Evolutionary conservation across 2,888 invertebrate genomes (phyloP).

Genomic region (Zaprionus bogoriensis): DNA sequence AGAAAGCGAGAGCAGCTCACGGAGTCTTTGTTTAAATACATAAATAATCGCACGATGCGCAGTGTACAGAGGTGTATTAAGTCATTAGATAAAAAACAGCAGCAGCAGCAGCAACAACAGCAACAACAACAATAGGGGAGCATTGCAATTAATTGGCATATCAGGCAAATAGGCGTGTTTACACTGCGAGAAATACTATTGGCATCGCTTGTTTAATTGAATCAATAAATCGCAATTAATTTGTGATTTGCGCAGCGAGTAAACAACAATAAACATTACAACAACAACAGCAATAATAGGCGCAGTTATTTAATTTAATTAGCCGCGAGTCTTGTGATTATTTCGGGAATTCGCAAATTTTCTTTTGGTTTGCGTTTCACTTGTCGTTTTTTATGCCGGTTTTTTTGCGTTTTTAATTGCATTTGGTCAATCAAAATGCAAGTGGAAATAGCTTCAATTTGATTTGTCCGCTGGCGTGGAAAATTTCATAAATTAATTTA

Average conservation of each 20-base stretch:
- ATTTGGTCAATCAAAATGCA: conserved; percentile 1
- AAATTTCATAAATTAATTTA: conserved; percentile 48
- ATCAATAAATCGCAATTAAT: conserved; percentile 45
- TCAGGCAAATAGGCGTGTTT: conserved; percentile 58
- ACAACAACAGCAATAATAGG: not conserved
- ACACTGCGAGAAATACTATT: not conserved
- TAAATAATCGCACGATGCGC: conserved; percentile 41
- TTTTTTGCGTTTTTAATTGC: not conserved
- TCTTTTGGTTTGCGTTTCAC: not conserved
- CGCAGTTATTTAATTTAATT: not conserved
- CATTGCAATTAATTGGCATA: conserved; percentile 64
- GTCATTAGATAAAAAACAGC: conserved; percentile 53
- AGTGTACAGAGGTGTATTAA: conserved; percentile 43
- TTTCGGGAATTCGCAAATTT: not conserved
- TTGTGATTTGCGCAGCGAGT: conserved; percentile 12
- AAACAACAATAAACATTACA: not conserved
- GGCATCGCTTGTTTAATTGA: conserved; percentile 15
- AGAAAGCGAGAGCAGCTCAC: too few species aligned
- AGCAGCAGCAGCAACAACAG: conserved; percentile 17
- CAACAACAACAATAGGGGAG: conserved; percentile 15
- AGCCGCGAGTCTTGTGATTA: not conserved
- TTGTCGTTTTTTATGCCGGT: not conserved
- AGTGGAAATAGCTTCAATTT: conserved; percentile 15
- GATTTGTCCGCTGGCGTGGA: conserved; percentile 9
- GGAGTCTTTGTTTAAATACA: conserved; percentile 53